A percentile compares a stretch with the other conserved stretches of the same genome.
Conservation (phyloP, 2,113 vertebrate species). For the Salvelinus fontinalis region DNA sequence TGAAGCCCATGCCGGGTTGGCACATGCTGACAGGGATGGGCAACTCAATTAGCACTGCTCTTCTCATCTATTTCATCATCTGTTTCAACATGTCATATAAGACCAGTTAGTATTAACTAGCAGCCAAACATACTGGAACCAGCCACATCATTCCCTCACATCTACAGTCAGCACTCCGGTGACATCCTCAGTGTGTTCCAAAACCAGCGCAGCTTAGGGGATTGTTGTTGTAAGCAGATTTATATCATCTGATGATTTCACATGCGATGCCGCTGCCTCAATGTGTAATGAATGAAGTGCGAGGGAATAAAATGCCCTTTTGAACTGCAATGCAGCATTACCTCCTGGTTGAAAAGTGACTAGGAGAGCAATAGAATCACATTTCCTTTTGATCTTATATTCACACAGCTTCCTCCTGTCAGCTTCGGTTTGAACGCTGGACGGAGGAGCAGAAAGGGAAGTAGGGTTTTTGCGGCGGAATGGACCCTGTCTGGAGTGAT, state of each 20-base stretch:
- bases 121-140: not conserved
- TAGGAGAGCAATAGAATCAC: too few species aligned
- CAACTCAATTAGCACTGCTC: not conserved
- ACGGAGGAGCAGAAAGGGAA: not conserved
- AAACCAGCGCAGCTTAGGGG: not conserved
- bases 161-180: too few species aligned
- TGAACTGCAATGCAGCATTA: too few species aligned
- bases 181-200: not conserved
- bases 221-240: not conserved
- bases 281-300: slow-evolving; percentile 8
- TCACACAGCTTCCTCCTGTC: not conserved
- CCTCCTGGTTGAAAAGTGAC: too few species aligned
- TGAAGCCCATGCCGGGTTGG: slow-evolving; percentile 41
- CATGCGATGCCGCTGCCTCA: slow-evolving; percentile 4
- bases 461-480: not conserved
- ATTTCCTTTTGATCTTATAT: not conserved
- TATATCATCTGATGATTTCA: slow-evolving; percentile 20
- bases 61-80: slow-evolving; percentile 10
- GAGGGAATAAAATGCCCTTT: not conserved
- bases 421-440: not conserved
- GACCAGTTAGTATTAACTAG: not conserved
- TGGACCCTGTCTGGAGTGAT: not conserved
- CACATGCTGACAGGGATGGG: slow-evolving; percentile 9
- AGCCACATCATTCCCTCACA: not conserved
- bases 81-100: not conserved